Base-by-base conservation (phyloP, 2,888 invertebrate species). In the Mesorhabditis sp. region DNA sequence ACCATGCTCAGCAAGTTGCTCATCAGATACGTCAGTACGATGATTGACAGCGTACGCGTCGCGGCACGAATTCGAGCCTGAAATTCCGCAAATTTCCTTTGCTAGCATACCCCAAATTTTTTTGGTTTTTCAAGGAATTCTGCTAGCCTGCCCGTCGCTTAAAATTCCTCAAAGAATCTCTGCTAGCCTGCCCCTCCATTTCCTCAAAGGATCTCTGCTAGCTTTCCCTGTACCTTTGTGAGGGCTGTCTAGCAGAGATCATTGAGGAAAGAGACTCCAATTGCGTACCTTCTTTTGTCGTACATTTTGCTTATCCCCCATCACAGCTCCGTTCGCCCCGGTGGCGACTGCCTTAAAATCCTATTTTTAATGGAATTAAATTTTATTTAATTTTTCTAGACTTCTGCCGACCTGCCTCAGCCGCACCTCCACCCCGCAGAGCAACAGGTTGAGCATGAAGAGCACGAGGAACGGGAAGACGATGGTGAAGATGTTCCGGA, bases 391-490 rank as follows among this genome's bases (percentile, higher is more conserved):
- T n/a, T 65, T 65, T 42, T 68, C 68, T n/a, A 65, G 45, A 4
- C 43, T 28, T 63, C 43, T 50, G 42, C 50, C 64, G 13, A 65
- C 43, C 28, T 44, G 50, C 13, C 69, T n/a, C 1, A 50, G 58
- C n/a, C 58, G 42, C n/a, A 62, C 13, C 10, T 62, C 64, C 66
- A 70, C 65, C 42, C n/a, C 66, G 5, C 75, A 65, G 10, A 79
- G 70, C 7, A 74, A 66, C 62, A 69, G 68, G 63, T 78, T 80
- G 65, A 80, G 73, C 43, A 72, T 72, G 44, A 78, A 64, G 1
- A 80, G 73, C 43, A 77, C 73, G 74, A 80, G 75, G 74, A 80
- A 80, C 62, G 80, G 80, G 13, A 76, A 76, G 50, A 80, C 66
- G 42, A 80, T 72, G 4, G 80, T 77, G 65, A 77, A 74, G 65